phyloP scores from a whole-genome alignment of 1,140 invertebrate species.

The Hestina assimilis region DNA sequence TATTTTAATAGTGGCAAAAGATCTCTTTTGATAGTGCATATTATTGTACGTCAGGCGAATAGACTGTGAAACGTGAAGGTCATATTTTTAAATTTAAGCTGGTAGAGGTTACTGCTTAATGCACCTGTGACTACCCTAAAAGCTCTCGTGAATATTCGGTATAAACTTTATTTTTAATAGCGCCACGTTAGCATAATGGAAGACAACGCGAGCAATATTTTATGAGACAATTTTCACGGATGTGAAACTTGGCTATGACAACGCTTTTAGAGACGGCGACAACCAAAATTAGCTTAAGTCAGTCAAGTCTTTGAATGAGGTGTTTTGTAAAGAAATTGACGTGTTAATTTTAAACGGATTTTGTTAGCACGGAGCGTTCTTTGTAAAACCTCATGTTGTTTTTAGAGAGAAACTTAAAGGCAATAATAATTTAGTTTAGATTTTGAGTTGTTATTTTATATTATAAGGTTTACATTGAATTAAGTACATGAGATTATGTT shows the following conservation, averaged over 20 bases:
- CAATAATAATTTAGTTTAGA: constrained; percentile 10
- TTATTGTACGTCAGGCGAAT: constrained; percentile 17
- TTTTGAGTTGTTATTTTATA: no score
- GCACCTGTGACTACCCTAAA: constrained; percentile 71
- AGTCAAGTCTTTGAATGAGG: constrained; percentile 39
- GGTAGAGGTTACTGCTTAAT: constrained; percentile 58
- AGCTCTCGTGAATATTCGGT: constrained; percentile 63
- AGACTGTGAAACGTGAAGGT: constrained; percentile 25
- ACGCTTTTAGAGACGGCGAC: constrained; percentile 52
- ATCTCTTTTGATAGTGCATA: constrained; percentile 20
- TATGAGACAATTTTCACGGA: constrained; percentile 69
- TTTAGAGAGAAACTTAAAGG: constrained; percentile 2
- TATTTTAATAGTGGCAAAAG: no score
- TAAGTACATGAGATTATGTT: no score
- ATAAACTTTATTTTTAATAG: constrained; percentile 76
- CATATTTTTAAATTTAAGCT: constrained; percentile 64
- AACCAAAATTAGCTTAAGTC: constrained; percentile 47
- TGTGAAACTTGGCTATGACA: constrained; percentile 64
- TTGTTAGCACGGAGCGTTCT: constrained; percentile 13
- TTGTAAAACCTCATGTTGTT: constrained; percentile 11
- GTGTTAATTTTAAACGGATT: constrained; percentile 38
- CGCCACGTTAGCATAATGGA: constrained; percentile 65
- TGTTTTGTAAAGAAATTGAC: constrained; percentile 36
- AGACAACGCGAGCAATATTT: constrained; percentile 67
- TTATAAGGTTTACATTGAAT: no score